Evolutionary conservation across 1,140 invertebrate species (phyloP), one percentile per base, ranked within the genome.

Genomic region (Fopius arisanus): DNA sequence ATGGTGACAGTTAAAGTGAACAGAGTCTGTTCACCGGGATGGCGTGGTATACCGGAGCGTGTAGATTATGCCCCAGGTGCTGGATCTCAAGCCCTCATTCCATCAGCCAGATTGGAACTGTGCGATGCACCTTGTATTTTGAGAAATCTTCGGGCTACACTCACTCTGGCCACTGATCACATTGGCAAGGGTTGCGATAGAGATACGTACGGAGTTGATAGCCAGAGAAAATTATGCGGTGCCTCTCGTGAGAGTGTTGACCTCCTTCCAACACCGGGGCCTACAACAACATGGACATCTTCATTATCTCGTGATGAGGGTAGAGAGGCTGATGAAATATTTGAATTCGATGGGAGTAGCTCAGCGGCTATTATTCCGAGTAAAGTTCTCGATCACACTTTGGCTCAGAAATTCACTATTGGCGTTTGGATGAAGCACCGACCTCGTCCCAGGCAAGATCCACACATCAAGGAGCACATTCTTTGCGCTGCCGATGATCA

Each of bases 401-500:
- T 97, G 28, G 92, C 92, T 14, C 88, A 92, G 70, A 94, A 93
- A 43, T 98, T 98, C 88, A 96, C 94, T 62, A 92, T 99, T 77
- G 92, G 95, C 3, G 96, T 95, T 0, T 98, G 97, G 95, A 94
- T 99, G 90, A 93, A 96, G 73, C 96, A 97, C 84, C 92, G 93
- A 84, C 87, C 91, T 78, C 80, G 92, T 83, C 89, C 92, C 37
- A 87, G 90, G 78, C 86, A 92, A 76, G 95, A 97, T 84, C 96
- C 96, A 78, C 95, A 97, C 79, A 89, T 92, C 28, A 98, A 98
- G 87, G 97, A 99, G 84, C 96, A 98, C 81, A 93, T 99, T 74
- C 85, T 99, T 19, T 99, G 97, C 86, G 95, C 95, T 81, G 96
- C 97, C 62, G 97, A 99, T 89, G 96, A 98, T 86, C 97, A 98